Conservation (phyloP, 2,113 vertebrate species). For the Paracanthobrama guichenoti region DNA sequence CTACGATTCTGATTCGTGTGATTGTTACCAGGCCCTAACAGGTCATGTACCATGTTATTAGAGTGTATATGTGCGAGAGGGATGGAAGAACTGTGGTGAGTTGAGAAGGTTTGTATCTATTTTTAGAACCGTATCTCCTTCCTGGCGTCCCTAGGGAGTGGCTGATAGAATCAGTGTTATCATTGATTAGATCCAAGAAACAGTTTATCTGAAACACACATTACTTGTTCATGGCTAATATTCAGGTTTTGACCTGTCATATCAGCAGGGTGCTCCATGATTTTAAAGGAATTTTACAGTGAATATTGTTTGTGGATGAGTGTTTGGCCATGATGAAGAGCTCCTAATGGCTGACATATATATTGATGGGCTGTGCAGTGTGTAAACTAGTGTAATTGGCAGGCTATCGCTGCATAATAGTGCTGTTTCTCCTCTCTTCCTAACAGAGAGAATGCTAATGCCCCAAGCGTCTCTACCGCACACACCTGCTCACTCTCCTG, state of each 20-base stretch:
- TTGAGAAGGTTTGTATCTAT: not conserved
- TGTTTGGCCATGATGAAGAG: conserved; percentile 26
- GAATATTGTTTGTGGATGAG: not conserved
- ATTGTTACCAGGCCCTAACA: conserved; percentile 27
- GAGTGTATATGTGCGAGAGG: conserved; percentile 47
- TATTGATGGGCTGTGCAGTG: conserved; percentile 4
- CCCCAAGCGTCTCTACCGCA: not conserved
- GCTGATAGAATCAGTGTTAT: conserved; percentile 56
- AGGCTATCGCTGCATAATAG: conserved; percentile 15
- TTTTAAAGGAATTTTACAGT: conserved; percentile 2
- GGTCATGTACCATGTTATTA: conserved; percentile 32
- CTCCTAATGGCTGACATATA: conserved; percentile 7
- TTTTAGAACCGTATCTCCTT: not conserved
- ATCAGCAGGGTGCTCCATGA: conserved; percentile 19
- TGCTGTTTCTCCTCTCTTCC: not conserved
- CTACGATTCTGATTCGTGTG: not conserved
- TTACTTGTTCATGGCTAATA: conserved; percentile 45
- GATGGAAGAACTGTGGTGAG: conserved; percentile 21
- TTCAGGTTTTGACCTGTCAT: conserved; percentile 48
- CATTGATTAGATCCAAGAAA: conserved; percentile 52
- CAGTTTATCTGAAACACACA: conserved; percentile 48
- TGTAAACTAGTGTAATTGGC: conserved; percentile 28
- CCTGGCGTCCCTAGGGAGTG: conserved; percentile 17
- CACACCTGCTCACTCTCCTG: conserved; percentile 21
- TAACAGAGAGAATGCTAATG: conserved; percentile 21